These are phyloP conservation scores for Drosophila histrio DNA, from an alignment of 2,888 invertebrate species.

Conservation along the genomic window DNA sequence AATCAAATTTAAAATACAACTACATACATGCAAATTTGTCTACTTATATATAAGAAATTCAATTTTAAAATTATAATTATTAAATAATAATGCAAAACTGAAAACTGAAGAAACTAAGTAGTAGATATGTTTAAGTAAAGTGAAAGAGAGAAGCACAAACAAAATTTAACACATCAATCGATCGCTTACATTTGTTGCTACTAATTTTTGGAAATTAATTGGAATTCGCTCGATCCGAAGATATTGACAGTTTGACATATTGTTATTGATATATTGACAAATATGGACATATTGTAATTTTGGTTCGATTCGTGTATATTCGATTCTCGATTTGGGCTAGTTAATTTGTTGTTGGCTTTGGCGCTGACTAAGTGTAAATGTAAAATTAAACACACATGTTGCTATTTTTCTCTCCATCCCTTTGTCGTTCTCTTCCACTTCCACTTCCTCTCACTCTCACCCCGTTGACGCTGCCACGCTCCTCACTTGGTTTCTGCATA, in stretches of 20 bases:
- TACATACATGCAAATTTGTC: constrained; percentile 57
- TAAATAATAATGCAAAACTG: constrained; percentile 3
- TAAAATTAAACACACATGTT: constrained; percentile 71
- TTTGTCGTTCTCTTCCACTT: neutral
- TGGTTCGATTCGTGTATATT: constrained; percentile 2
- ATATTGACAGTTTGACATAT: constrained; percentile 19
- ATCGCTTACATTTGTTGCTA: constrained; percentile 45
- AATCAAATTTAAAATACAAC: constrained; percentile 33
- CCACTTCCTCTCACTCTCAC: constrained; percentile 10
- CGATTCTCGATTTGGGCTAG: constrained; percentile 14
- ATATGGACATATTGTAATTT: constrained; percentile 3
- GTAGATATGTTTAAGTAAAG: constrained; percentile 24
- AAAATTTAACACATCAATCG: constrained; percentile 3
- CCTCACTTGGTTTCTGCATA: constrained; percentile 72
- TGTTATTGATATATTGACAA: neutral
- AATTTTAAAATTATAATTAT: constrained; percentile 16
- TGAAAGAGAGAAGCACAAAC: constrained; percentile 37
- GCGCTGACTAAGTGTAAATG: constrained; percentile 56
- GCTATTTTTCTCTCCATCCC: constrained; percentile 21
- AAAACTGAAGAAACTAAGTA: constrained; percentile 10
- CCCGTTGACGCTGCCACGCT: constrained; percentile 48
- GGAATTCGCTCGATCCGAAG: constrained; percentile 32
- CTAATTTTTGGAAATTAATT: constrained; percentile 26
- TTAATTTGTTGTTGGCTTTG: constrained; percentile 31
- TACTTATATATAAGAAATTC: constrained; percentile 55